These are phyloP conservation scores for Pelosia muscerda DNA, from an alignment of 2,888 invertebrate species.

Conservation along the genomic window DNA sequence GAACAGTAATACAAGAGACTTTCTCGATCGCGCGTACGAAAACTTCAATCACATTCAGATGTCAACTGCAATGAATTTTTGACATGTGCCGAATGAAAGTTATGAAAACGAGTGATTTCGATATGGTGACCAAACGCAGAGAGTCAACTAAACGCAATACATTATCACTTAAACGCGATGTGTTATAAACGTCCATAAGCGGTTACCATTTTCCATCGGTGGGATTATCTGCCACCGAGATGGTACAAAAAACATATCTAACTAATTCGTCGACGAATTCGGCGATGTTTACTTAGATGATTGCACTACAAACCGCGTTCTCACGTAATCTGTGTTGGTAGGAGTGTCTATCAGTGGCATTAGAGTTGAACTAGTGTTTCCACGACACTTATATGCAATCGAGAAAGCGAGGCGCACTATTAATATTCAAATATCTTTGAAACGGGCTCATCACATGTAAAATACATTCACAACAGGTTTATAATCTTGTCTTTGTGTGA, in stretches of 20 bases:
- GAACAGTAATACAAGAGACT: neutral
- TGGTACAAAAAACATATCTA: too few relatives aligned
- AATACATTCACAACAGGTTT: neutral
- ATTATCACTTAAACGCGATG: neutral
- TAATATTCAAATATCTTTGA: conserved; percentile 5
- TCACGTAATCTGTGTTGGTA: too few relatives aligned
- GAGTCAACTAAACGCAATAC: neutral
- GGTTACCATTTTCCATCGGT: too few relatives aligned
- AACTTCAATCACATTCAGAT: neutral
- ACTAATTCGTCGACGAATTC: too few relatives aligned
- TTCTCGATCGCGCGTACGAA: neutral
- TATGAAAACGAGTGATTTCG: too few relatives aligned
- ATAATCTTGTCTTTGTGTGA: neutral
- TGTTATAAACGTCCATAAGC: too few relatives aligned
- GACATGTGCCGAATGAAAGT: neutral
- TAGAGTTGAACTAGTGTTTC: neutral
- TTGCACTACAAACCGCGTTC: too few relatives aligned
- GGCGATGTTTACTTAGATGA: too few relatives aligned
- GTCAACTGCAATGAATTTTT: neutral
- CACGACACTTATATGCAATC: neutral
- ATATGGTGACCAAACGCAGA: neutral
- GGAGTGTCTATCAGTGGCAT: neutral
- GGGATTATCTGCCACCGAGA: too few relatives aligned
- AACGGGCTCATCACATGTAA: neutral
- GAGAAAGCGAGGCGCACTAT: neutral